Evolutionary conservation across 2,113 vertebrate genomes (phyloP).

Genomic region (Misgurnus mizolepis): DNA sequence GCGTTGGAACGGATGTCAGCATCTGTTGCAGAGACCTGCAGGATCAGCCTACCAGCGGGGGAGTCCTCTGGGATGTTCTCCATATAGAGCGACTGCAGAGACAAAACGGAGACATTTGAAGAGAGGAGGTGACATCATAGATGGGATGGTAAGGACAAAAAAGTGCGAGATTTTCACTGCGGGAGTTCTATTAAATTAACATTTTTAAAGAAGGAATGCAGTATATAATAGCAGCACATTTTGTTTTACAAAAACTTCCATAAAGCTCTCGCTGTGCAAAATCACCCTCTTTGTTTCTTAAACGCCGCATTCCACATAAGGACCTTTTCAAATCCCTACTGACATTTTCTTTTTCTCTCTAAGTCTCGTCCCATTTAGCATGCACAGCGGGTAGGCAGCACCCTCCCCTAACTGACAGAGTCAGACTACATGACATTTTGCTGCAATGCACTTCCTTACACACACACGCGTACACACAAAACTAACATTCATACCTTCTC

Average conservation of each 20-base stretch:
- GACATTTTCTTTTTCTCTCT: constrained; percentile 11
- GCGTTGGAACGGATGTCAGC: constrained; percentile 95
- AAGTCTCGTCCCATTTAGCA: constrained; percentile 29
- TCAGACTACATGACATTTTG: constrained; percentile 26
- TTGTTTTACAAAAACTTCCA: background rate
- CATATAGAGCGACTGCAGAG: constrained; percentile 79
- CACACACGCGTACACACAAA: background rate
- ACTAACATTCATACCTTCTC: constrained; percentile 82
- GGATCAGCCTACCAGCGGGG: constrained; percentile 82
- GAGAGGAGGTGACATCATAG: background rate
- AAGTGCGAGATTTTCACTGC: constrained; percentile 12
- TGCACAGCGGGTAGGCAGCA: constrained; percentile 32
- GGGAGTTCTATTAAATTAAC: constrained; percentile 14
- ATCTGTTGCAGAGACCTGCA: constrained; percentile 89
- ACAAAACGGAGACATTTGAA: background rate
- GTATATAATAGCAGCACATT: constrained; percentile 28
- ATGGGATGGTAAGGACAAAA: background rate
- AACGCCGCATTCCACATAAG: constrained; percentile 44
- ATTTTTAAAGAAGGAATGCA: constrained; percentile 9
- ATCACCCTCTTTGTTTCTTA: constrained; percentile 42
- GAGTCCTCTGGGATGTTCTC: constrained; percentile 89
- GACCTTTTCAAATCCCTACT: constrained; percentile 42
- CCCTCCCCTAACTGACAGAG: constrained; percentile 10
- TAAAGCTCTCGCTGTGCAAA: background rate
- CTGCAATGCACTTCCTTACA: background rate